Evolutionary conservation across 2,888 invertebrate species (phyloP).

Genomic region (Cepaea hortensis): DNA sequence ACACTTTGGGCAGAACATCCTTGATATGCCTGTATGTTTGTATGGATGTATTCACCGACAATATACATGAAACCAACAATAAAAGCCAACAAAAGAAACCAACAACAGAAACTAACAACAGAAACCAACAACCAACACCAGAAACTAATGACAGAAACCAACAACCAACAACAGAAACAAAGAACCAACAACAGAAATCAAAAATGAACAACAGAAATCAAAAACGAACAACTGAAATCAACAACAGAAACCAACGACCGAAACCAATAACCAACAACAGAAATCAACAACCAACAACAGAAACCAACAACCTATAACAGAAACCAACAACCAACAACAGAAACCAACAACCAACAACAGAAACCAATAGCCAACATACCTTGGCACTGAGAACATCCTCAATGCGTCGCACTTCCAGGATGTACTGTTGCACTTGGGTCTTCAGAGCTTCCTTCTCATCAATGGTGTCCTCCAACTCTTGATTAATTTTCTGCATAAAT

Average conservation of each 20-base stretch:
- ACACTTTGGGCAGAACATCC: no score
- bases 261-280: background rate
- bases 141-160: background rate
- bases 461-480: conserved; percentile 72
- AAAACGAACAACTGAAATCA: background rate
- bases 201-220: background rate
- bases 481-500: conserved; percentile 65
- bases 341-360: background rate
- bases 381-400: conserved; percentile 74
- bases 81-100: background rate
- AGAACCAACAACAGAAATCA: background rate
- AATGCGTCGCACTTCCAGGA: conserved; percentile 74
- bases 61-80: background rate
- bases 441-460: conserved; percentile 73
- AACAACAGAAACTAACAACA: no score
- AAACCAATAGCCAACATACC: conserved; percentile 56
- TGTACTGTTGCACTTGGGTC: conserved; percentile 75
- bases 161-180: background rate
- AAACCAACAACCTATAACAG: background rate
- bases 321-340: background rate
- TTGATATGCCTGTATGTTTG: no score
- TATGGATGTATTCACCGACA: background rate
- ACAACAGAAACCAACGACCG: background rate
- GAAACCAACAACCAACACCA: no score
- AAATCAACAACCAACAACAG: background rate